A percentile compares a stretch with the other conserved stretches of the same genome.
Evolutionary conservation across 1,140 invertebrate genomes (phyloP).

Genomic region (Anoplophora glabripennis): DNA sequence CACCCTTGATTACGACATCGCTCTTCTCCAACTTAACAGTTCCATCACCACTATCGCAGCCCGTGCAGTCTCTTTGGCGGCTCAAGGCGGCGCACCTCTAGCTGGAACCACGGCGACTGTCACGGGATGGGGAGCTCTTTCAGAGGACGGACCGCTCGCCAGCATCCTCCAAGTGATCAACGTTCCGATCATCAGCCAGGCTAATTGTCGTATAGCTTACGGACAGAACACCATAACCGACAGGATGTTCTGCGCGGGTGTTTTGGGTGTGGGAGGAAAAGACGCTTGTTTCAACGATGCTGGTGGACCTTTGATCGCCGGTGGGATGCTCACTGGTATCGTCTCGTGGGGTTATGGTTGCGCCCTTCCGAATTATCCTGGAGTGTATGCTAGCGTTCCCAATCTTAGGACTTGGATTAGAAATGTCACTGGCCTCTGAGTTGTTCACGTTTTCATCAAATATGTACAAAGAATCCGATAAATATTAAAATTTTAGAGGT

Average conservation of each 20-base stretch:
- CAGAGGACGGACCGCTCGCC: slow-evolving; percentile 14
- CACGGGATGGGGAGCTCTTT: slow-evolving; percentile 57
- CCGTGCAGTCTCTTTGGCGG: slow-evolving; percentile 5
- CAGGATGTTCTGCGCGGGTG: slow-evolving; percentile 51
- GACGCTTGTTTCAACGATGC: slow-evolving; percentile 50
- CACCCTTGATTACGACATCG: slow-evolving; percentile 55
- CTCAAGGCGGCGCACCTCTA: neutral
- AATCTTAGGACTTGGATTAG: slow-evolving; percentile 3
- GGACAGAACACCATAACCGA: slow-evolving; percentile 21
- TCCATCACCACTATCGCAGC: neutral
- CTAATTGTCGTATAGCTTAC: slow-evolving; percentile 36
- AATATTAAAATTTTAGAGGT: no score
- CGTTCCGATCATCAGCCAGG: slow-evolving; percentile 40
- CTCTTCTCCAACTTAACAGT: slow-evolving; percentile 47
- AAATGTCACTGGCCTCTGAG: no score
- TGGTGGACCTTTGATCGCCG: slow-evolving; percentile 54
- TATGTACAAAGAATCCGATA: no score
- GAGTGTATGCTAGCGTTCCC: slow-evolving; percentile 47
- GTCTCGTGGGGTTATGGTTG: slow-evolving; percentile 48
- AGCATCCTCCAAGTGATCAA: slow-evolving; percentile 37
- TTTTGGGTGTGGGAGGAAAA: slow-evolving; percentile 18
- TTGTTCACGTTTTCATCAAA: no score
- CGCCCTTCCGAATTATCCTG: slow-evolving; percentile 50
- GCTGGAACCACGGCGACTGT: slow-evolving; percentile 43
- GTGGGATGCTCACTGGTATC: slow-evolving; percentile 49